Conservation (phyloP, 2,113 vertebrate species). For the Festucalex cinctus region DNA sequence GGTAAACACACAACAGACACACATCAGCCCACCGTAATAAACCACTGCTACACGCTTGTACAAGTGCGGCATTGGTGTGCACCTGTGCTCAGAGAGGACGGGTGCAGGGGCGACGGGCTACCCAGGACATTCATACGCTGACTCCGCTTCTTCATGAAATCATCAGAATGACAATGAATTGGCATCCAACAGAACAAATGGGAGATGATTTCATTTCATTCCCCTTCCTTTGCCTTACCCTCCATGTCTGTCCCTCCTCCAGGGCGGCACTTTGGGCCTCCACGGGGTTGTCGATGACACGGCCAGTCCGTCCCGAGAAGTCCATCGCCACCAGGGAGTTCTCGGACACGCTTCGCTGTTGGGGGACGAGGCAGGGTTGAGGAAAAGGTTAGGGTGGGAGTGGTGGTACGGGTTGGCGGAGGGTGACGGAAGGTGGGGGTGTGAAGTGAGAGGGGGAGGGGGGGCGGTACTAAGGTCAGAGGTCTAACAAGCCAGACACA, state of each 20-base stretch:
- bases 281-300: constrained; percentile 93
- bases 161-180: not conserved
- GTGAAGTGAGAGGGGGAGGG: not conserved
- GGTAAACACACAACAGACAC: constrained; percentile 1
- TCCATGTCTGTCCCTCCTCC: constrained; percentile 95
- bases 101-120: constrained; percentile 89
- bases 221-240: constrained; percentile 75
- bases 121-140: constrained; percentile 91
- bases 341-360: constrained; percentile 94
- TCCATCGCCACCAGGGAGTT: constrained; percentile 99
- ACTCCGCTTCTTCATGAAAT: constrained; percentile 81
- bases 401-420: not conserved
- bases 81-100: constrained; percentile 89
- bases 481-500: constrained; percentile 69
- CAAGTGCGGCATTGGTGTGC: constrained; percentile 10
- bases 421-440: constrained; percentile 8
- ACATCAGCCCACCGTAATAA: not conserved
- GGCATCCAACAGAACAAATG: not conserved
- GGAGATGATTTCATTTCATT: not conserved
- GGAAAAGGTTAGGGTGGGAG: not conserved
- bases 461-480: constrained; percentile 44
- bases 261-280: constrained; percentile 95
- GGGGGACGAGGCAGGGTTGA: constrained; percentile 17
- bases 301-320: constrained; percentile 93
- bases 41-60: not conserved